Base-by-base conservation (phyloP, 2,797 vertebrate species). In the Helicolenus hilgendorfi region DNA sequence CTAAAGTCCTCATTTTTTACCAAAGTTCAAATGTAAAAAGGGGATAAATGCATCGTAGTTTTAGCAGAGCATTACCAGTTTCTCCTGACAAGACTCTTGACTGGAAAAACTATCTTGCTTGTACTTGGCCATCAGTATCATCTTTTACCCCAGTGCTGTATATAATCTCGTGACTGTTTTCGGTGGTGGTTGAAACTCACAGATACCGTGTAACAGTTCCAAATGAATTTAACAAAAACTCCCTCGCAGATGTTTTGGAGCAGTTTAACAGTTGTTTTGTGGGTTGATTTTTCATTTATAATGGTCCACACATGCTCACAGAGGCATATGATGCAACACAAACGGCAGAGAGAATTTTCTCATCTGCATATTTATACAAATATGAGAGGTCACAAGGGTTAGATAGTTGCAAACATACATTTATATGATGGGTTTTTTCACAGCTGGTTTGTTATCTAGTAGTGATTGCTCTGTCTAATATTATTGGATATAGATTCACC, bases 401-500 rank as follows among this genome's bases (percentile, higher is more conserved):
- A 84, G 7, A 71, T 62, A 4, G 15, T 67, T 49, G 58, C 27
- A 77, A 38, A 78, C 14, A 68, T 7, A 74, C 4, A 63, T 62
- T 59, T 59, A 33, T 53, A 29, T n/a, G 18, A 29, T n/a, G 59
- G 2, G 0, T 15, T 1, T 35, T 65, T 77, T 69, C 24, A 65
- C 63, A 38, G 64, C 59, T 33, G 55, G 36, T 26, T 64, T 78
- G 64, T 85, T 80, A 74, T 88, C 63, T 81, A 2, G 69, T 45
- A 72, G 36, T 68, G 63, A 81, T 91, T 15, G 14, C 56, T 65
- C 11, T 31, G 27, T 84, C 62, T 80, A 86, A 79, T 90, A 86
- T 85, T 59, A 84, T 91, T 82, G 27, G 35, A 56, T 90, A 88
- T 74, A 75, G 81, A 93, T 89, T 88, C 49, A 69, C 72, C 38